These are phyloP conservation scores for Doryteuthis pealeii DNA, from an alignment of 1,140 invertebrate genomes.

Conservation along the genomic window DNA sequence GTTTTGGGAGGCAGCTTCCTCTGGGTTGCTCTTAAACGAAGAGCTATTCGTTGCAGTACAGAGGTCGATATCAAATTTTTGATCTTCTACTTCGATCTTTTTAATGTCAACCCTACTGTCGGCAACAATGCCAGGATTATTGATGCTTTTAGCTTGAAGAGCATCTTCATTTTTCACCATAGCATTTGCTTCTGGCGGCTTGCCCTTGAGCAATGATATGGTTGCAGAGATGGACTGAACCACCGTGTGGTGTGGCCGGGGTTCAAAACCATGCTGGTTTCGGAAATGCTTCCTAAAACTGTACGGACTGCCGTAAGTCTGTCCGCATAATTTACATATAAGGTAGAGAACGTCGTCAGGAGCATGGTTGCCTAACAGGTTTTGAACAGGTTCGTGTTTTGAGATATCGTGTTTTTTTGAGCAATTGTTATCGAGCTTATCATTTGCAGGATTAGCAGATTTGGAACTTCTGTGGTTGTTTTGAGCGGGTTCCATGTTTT, in stretches of 20 bases:
- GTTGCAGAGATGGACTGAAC: slow-evolving; percentile 55
- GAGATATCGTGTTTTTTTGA: slow-evolving; percentile 33
- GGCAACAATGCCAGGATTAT: neutral
- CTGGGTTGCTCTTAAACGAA: neutral
- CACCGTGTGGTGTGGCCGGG: slow-evolving; percentile 48
- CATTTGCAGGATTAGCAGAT: neutral
- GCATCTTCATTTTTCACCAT: neutral
- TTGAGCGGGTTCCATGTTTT: neutral
- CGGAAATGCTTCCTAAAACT: slow-evolving; percentile 55
- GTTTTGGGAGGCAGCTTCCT: neutral
- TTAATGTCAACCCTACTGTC: neutral
- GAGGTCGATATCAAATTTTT: neutral
- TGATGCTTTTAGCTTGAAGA: neutral
- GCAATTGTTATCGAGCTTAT: slow-evolving; percentile 14
- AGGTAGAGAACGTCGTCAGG: slow-evolving; percentile 53
- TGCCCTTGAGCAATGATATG: slow-evolving; percentile 25
- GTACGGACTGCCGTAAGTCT: slow-evolving; percentile 56
- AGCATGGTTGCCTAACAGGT: slow-evolving; percentile 48
- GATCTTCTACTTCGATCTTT: neutral
- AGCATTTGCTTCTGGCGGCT: neutral
- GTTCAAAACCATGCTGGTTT: slow-evolving; percentile 56
- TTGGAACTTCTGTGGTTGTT: neutral
- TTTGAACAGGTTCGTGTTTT: slow-evolving; percentile 54
- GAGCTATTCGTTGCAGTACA: neutral
- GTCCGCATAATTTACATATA: slow-evolving; percentile 50